phyloP scores from a whole-genome alignment of 1,140 invertebrate genomes.

The Zaprionus davidi region DNA sequence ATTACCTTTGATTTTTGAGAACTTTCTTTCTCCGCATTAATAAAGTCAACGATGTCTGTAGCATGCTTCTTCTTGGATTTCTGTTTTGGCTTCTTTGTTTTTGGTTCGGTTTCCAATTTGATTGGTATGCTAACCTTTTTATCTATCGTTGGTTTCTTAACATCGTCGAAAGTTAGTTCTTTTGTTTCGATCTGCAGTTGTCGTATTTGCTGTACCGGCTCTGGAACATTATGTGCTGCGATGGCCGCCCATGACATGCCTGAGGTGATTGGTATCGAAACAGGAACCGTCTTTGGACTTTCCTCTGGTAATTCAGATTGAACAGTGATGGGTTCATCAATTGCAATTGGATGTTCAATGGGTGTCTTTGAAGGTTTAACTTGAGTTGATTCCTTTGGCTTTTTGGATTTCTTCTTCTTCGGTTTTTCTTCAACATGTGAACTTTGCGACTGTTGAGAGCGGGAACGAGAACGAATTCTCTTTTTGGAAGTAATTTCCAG shows the following conservation, averaged over 20 bases:
- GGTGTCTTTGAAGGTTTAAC: background rate
- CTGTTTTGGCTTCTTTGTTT: constrained; percentile 68
- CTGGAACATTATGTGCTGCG: constrained; percentile 78
- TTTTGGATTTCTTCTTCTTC: constrained; percentile 62
- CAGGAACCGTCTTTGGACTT: background rate
- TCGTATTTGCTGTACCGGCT: constrained; percentile 72
- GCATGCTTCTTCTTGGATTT: constrained; percentile 64
- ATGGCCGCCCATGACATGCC: constrained; percentile 80
- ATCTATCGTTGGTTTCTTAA: constrained; percentile 16
- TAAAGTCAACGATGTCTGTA: constrained; percentile 55
- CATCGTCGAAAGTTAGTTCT: constrained; percentile 8
- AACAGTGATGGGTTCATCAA: background rate
- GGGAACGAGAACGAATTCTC: constrained; percentile 70
- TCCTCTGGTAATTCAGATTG: background rate
- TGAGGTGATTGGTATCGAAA: constrained; percentile 34
- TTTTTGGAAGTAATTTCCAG: constrained; percentile 66
- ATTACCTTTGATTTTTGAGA: constrained; percentile 19
- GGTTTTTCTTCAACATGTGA: constrained; percentile 57
- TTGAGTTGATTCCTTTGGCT: constrained; percentile 52
- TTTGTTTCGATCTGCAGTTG: constrained; percentile 48
- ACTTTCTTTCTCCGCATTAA: constrained; percentile 58
- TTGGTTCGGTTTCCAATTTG: constrained; percentile 56
- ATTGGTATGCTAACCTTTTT: constrained; percentile 58
- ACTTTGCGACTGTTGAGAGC: constrained; percentile 68
- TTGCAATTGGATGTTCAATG: constrained; percentile 1